phyloP scores from a whole-genome alignment of 2,888 invertebrate genomes.

The Acheta domesticus region DNA sequence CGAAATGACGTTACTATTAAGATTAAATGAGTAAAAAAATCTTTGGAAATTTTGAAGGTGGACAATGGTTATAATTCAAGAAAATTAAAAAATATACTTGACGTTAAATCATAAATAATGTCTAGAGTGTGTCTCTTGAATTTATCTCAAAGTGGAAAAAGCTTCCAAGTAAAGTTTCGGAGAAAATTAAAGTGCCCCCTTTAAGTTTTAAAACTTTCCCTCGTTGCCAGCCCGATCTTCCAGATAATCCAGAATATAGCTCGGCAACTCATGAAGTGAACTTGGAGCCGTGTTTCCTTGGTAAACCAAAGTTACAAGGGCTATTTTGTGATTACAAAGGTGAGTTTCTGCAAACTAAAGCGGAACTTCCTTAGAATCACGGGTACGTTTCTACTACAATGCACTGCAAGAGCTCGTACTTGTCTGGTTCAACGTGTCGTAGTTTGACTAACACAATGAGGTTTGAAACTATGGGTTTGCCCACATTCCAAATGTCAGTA shows the following conservation, averaged over 20 bases:
- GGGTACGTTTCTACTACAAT: no score
- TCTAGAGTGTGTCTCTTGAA: neutral
- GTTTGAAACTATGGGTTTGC: no score
- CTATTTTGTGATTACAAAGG: neutral
- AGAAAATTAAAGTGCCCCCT: constrained; percentile 1
- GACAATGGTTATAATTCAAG: neutral
- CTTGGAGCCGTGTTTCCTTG: neutral
- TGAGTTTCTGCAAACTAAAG: neutral
- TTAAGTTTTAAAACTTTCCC: neutral
- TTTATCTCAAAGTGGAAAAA: neutral
- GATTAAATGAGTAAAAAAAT: no score
- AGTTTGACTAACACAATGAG: no score
- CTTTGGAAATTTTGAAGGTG: no score
- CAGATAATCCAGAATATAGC: constrained; percentile 2
- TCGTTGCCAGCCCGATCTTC: neutral
- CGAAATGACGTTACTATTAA: no score
- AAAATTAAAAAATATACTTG: constrained; percentile 5
- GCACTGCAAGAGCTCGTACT: no score
- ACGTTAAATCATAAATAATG: neutral
- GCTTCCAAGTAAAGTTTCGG: neutral
- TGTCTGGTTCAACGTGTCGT: no score
- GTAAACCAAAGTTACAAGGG: neutral
- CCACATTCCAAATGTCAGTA: no score
- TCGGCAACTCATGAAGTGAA: neutral
- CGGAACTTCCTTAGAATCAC: no score